Conservation (phyloP, 2,113 vertebrate species). For the Balaenoptera acutorostrata region DNA sequence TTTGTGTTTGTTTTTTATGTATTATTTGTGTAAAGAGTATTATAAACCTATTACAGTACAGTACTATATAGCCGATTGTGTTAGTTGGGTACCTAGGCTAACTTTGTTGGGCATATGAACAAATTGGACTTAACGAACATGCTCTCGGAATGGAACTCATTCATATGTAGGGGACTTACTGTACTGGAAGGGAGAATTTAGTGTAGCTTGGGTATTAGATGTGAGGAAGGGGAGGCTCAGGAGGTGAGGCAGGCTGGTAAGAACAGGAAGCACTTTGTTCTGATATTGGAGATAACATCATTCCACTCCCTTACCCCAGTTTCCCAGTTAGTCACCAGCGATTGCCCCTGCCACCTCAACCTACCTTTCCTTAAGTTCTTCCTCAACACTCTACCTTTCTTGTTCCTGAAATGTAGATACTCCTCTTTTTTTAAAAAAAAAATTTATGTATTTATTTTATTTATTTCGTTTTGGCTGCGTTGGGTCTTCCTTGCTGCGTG, state of each 20-base stretch:
- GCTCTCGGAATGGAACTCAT: neutral
- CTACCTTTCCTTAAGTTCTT: neutral
- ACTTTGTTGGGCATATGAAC: neutral
- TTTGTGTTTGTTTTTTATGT: neutral
- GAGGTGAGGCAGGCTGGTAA: neutral
- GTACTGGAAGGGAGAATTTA: neutral
- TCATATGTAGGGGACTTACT: neutral
- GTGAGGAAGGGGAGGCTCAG: neutral
- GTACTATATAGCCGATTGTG: neutral
- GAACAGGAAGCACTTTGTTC: neutral
- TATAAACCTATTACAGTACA: neutral
- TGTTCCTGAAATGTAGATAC: neutral
- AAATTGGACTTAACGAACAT: neutral
- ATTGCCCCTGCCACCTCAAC: accelerated
- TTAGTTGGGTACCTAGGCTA: neutral
- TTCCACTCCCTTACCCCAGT: neutral
- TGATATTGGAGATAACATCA: neutral
- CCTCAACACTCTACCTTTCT: neutral
- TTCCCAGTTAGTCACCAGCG: neutral
- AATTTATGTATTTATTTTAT: too few species aligned
- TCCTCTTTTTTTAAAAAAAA: neutral
- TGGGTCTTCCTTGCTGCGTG: too few species aligned
- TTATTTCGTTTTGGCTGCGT: too few species aligned
- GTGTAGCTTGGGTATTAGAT: neutral
- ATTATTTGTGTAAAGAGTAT: neutral